Conservation (phyloP, 2,113 vertebrate species). For the Cnemophilus loriae region DNA sequence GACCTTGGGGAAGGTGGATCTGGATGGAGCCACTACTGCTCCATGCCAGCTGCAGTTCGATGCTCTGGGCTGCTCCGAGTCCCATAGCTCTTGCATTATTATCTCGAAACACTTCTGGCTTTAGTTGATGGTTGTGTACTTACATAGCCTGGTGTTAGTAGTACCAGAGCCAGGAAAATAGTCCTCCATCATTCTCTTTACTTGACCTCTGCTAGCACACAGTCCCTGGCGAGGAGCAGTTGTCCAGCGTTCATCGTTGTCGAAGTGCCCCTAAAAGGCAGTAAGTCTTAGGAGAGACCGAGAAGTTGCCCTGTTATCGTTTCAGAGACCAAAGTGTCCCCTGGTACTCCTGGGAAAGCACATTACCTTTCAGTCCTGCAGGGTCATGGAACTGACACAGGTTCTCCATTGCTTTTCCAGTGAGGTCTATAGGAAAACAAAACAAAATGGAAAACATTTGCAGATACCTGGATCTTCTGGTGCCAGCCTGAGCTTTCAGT, state of each 20-base stretch:
- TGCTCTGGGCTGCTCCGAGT: not conserved
- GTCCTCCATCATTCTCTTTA: not conserved
- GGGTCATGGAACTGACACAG: rapidly evolving
- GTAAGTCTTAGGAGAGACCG: not conserved
- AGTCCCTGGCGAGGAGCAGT: rapidly evolving
- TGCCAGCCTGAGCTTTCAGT: not conserved
- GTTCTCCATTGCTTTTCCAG: not conserved
- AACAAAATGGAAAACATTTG: not conserved
- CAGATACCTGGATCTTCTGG: not conserved
- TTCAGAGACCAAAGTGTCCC: not conserved
- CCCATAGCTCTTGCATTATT: not conserved
- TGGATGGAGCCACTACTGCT: not conserved
- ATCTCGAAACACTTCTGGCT: not conserved
- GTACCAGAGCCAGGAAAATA: not conserved
- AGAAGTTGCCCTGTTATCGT: not conserved
- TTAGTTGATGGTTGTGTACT: not conserved
- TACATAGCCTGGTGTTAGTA: not conserved
- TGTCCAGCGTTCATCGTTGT: not conserved
- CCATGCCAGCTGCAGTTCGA: not conserved
- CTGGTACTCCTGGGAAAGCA: not conserved
- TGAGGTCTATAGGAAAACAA: not conserved
- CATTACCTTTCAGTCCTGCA: not conserved
- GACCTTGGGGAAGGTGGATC: conserved; percentile 13
- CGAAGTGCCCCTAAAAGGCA: not conserved
- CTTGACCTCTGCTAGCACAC: not conserved